These are phyloP conservation scores for Ferrisia virgata DNA, from an alignment of 2,888 invertebrate genomes.

Conservation along the genomic window DNA sequence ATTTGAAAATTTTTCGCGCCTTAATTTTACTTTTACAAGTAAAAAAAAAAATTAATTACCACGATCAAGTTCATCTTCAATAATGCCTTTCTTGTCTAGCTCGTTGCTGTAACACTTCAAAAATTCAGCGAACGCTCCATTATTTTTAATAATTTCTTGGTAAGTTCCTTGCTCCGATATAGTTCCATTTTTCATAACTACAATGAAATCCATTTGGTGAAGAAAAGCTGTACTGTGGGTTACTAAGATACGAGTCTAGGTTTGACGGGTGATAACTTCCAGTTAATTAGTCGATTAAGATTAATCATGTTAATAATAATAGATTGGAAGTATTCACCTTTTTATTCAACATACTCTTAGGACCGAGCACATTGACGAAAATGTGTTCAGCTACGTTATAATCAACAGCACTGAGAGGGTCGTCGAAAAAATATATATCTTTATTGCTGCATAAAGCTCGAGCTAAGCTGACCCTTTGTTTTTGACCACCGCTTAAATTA, in stretches of 20 bases:
- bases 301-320: background rate
- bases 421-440: constrained; percentile 90
- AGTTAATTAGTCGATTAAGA: background rate
- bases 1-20: no score
- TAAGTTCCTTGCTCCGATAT: constrained; percentile 89
- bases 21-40: background rate
- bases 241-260: constrained; percentile 80
- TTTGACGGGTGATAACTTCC: background rate
- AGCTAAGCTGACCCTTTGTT: constrained; percentile 85
- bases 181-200: constrained; percentile 82
- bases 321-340: constrained; percentile 51
- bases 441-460: constrained; percentile 85
- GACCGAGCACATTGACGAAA: constrained; percentile 62
- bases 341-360: constrained; percentile 53
- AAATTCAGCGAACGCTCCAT: constrained; percentile 81
- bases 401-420: constrained; percentile 74
- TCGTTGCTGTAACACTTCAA: constrained; percentile 75
- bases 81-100: constrained; percentile 34
- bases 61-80: background rate
- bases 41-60: background rate
- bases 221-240: constrained; percentile 94
- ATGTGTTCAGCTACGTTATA: constrained; percentile 65
- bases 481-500: constrained; percentile 87
- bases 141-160: constrained; percentile 78
- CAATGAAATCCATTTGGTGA: constrained; percentile 82